Evolutionary conservation across 35 echinoderm and acorn worm genomes (phyloP).

Genomic region (Hemicentrotus pulcherrimus): DNA sequence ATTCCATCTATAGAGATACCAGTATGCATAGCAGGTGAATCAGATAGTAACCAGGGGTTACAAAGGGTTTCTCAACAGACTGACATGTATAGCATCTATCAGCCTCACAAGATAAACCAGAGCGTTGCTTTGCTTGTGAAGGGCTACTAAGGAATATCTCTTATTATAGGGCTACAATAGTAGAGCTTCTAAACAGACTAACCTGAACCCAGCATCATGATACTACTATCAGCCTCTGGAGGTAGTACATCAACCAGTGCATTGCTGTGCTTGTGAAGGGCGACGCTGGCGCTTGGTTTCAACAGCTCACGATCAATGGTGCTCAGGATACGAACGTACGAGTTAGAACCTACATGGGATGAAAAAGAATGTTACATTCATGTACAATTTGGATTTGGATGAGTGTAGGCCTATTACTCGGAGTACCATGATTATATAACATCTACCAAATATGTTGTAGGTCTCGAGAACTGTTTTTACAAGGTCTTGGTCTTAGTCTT

Average conservation of each 20-base stretch:
- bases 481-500: no score
- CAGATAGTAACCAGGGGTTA: no score
- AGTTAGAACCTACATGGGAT: conserved; percentile 80
- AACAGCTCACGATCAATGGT: conserved; percentile 80
- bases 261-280: conserved; percentile 96
- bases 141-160: conserved; percentile 41
- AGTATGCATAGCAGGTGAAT: no score
- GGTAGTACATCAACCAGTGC: conserved; percentile 90
- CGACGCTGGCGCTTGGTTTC: conserved; percentile 88
- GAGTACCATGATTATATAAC: background rate
- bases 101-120: conserved; percentile 85
- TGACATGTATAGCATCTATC: conserved; percentile 89
- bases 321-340: conserved; percentile 89
- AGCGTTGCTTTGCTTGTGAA: conserved; percentile 97
- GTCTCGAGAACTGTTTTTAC: no score
- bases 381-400: background rate
- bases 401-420: background rate
- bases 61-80: background rate
- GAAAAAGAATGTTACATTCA: background rate
- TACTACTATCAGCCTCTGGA: conserved; percentile 91
- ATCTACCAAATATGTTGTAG: no score
- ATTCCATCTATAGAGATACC: no score
- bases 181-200: background rate
- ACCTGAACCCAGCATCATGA: conserved; percentile 90
- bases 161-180: no score